phyloP scores from a whole-genome alignment of 2,113 vertebrate species.

The Bombycilla garrulus region DNA sequence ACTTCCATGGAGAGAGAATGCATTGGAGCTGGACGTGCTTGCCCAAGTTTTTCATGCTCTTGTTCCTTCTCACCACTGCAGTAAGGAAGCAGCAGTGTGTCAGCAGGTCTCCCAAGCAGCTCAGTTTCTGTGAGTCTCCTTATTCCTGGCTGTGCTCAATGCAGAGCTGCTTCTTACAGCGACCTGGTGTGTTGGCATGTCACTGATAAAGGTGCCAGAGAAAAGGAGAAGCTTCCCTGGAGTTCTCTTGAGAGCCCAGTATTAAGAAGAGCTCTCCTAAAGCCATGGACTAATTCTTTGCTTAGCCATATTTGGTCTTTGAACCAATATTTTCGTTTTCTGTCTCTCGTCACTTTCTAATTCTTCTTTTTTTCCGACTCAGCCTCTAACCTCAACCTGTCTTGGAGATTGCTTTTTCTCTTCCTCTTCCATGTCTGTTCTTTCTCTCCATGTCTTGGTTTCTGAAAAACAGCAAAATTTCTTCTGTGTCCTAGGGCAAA shows the following conservation, averaged over 20 bases:
- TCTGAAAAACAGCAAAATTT: not conserved
- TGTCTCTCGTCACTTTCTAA: not conserved
- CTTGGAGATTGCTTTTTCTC: not conserved
- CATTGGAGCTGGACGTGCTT: not conserved
- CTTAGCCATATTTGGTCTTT: not conserved
- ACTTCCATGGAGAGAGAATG: not conserved
- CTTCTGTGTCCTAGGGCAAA: not conserved
- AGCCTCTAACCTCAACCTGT: not conserved
- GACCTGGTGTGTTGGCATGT: not conserved
- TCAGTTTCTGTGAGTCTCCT: not conserved
- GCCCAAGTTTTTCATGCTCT: not conserved
- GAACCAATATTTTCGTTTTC: not conserved
- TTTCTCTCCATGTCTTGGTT: not conserved
- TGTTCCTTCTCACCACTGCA: not conserved
- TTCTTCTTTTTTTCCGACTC: not conserved
- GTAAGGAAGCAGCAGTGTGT: accelerated
- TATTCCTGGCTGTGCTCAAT: not conserved
- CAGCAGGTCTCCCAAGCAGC: not conserved
- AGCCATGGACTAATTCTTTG: not conserved
- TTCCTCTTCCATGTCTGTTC: not conserved
- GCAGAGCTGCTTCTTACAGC: not conserved
- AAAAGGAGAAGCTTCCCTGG: not conserved
- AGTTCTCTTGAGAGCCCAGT: not conserved
- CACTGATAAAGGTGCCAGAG: not conserved
- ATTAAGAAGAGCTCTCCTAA: not conserved